Evolutionary conservation across 2,888 invertebrate species (phyloP), one percentile per base, ranked within the genome.

Genomic region (Penaeus monodon): DNA sequence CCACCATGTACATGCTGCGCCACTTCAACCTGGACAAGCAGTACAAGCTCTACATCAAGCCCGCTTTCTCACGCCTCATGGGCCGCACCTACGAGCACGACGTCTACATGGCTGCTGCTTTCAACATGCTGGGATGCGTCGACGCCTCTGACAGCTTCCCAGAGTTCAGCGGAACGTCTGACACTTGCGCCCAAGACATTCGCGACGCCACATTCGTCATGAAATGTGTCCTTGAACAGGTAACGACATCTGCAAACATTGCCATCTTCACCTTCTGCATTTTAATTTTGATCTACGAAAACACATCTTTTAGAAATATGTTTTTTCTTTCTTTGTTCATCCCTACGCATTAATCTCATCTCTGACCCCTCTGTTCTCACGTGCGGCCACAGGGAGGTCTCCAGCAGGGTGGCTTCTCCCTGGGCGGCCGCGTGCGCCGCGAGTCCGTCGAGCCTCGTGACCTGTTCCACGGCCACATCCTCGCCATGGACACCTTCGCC

Each of bases 401-500:
- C 44, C 86, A 86, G 66, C 84, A 80, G 22, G 89, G 89, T 17
- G 89, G 89, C 2, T 65, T 89, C 66, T 88, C 88, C 44, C 80
- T 89, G 33, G 89, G 89, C 12, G 84, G 81, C 33, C 79, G 88
- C 38, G 80, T 85, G 14, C 85, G 88, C 7, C 89, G 89, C 4
- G 88, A 88, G 79, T 82, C 88, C 44, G 84, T 86, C 8, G 89
- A 89, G 76, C 84, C 88, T 17, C 80, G 82, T 17, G 89, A 89
- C 78, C 83, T 88, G 79, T 84, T 89, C 85, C 84, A 89, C 82
- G 86, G 86, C 24, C 86, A 88, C 87, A 85, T 89, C 68, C 84
- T 88, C 70, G 89, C 89, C 74, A 89, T 89, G 78, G 89, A 89
- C 87, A 89, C 89, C 73, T 89, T 82, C 82, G 88, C 89, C 68